Evolutionary conservation across 2,113 vertebrate species (phyloP).

Genomic region (Anolis sagrei): DNA sequence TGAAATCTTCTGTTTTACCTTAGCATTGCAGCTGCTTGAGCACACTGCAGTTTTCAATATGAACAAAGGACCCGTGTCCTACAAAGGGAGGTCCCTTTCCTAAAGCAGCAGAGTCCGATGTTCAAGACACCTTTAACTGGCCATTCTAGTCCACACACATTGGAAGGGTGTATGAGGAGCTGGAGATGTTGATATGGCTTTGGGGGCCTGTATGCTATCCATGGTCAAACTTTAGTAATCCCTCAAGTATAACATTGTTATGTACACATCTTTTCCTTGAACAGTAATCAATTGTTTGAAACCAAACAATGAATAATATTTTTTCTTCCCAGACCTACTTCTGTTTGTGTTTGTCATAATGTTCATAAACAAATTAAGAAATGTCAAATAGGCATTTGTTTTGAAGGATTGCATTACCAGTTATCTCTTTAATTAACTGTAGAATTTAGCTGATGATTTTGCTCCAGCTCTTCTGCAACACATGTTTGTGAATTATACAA

Average conservation of each 20-base stretch:
- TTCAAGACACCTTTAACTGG: no score
- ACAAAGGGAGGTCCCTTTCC: no score
- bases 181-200: no score
- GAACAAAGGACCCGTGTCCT: no score
- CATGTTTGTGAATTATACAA: not conserved
- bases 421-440: conserved; percentile 51
- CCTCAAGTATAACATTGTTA: no score
- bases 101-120: no score
- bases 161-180: not conserved
- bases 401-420: conserved; percentile 35
- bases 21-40: no score
- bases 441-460: not conserved
- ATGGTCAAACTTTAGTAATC: no score
- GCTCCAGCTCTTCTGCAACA: not conserved
- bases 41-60: no score
- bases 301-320: conserved; percentile 9
- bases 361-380: conserved; percentile 38
- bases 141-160: no score
- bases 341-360: not conserved
- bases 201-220: no score
- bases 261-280: conserved; percentile 43
- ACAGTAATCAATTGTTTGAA: conserved; percentile 44
- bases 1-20: no score
- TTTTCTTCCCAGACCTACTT: conserved; percentile 41
- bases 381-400: conserved; percentile 20